A percentile compares a stretch with the other conserved stretches of the same genome.
These are phyloP conservation scores for Phrynocephalus forsythii DNA, from an alignment of 2,797 vertebrate genomes.

Conservation along the genomic window DNA sequence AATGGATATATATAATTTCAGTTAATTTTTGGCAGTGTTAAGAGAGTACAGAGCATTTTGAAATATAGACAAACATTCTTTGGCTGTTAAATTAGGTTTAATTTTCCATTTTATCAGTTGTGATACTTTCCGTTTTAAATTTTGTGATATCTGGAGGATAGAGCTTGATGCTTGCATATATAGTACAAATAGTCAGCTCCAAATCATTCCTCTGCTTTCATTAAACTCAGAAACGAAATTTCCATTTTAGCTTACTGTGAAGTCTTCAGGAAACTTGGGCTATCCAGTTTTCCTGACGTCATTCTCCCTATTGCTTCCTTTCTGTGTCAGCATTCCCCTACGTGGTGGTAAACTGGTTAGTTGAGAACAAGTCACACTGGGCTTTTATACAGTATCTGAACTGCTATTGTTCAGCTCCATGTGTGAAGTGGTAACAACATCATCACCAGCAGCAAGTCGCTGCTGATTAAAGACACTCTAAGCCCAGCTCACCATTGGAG, in stretches of 20 bases:
- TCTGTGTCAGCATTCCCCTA: too few species aligned
- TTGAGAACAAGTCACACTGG: too few species aligned
- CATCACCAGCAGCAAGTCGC: too few species aligned
- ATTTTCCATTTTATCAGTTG: neutral
- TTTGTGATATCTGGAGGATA: neutral
- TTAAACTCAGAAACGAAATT: neutral
- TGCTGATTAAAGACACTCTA: too few species aligned
- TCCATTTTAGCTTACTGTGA: neutral
- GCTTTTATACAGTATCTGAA: too few species aligned
- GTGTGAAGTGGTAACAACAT: too few species aligned
- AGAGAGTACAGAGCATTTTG: neutral
- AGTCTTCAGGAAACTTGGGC: neutral
- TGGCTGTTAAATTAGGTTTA: neutral
- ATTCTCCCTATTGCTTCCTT: neutral
- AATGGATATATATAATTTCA: neutral
- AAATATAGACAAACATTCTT: neutral
- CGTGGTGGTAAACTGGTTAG: too few species aligned
- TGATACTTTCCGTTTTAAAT: too few species aligned
- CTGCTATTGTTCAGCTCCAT: too few species aligned
- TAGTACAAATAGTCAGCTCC: neutral
- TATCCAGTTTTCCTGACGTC: neutral
- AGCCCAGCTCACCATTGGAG: too few species aligned
- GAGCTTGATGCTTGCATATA: constrained; percentile 1
- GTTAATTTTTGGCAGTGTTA: neutral
- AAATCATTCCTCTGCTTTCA: neutral